A percentile compares a stretch with the other conserved stretches of the same genome.
Conservation (phyloP, 2,113 vertebrate species). For the Bagarius yarrelli region DNA sequence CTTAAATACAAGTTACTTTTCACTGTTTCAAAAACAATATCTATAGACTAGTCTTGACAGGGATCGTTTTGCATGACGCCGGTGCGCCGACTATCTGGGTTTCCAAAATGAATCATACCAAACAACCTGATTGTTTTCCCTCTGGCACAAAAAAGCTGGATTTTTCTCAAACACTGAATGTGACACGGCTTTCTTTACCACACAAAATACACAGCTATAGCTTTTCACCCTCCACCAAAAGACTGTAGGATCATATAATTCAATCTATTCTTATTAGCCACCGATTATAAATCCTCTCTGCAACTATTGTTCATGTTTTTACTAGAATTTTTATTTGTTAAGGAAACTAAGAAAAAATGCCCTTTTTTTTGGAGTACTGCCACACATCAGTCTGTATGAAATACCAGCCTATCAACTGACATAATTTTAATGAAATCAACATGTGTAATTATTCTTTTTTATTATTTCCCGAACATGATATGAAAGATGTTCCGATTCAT, state of each 20-base stretch:
- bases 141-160: background rate
- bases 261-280: no score
- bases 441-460: no score
- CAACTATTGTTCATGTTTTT: background rate
- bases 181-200: background rate
- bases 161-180: background rate
- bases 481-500: background rate
- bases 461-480: background rate
- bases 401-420: background rate
- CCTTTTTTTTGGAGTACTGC: background rate
- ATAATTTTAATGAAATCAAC: background rate
- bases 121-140: background rate
- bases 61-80: background rate
- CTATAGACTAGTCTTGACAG: slow-evolving; percentile 6
- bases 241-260: background rate
- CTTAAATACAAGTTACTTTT: background rate
- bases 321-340: background rate
- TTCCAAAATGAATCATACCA: background rate
- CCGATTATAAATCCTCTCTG: background rate
- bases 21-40: background rate
- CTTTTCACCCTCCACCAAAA: background rate
- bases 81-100: background rate
- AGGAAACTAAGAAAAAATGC: no score
- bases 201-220: background rate
- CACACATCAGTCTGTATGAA: background rate